Evolutionary conservation across 1,140 invertebrate species (phyloP), one percentile per base, ranked within the genome.

Genomic region (Arion vulgaris): DNA sequence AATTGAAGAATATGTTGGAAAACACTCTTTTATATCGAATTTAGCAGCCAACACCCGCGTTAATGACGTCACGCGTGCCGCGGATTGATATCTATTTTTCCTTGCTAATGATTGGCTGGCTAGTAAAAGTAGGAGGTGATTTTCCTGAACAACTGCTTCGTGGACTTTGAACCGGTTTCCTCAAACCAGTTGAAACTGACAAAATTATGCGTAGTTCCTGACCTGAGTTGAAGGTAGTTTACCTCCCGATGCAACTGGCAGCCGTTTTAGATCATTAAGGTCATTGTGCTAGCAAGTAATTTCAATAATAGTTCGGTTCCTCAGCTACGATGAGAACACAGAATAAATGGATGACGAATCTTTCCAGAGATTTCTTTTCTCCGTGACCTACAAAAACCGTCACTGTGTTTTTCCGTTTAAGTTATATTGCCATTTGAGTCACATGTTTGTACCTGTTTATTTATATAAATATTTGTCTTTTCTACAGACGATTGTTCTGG

Each of bases 161-260:
- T 17, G 71, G 38, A 72, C 71, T 72, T 39, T 72, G 38, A 72
- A 72, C 71, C 36, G n/a, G 71, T 72, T 39, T 69, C 68, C 26
- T 57, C 17, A 57, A 57, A 66, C 62, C 19, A 32, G 62, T 32
- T 66, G n/a, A 32, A 66, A 34, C 62, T 66, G 62, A n/a, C 28
- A 28, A 34, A 66, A 66, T 66, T 66, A 23, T 28, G 7, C 17
- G n/a, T 4, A 9, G 9, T 57, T 4, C 53, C 53, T 2, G 53
- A n/a, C 53, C 4, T 57, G 19, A 57, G 26, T 23, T 57, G 53
- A 45, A n/a, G n/a, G n/a, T n/a, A n/a, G n/a, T n/a, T n/a, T n/a
- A n/a, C n/a, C n/a, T n/a, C n/a, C n/a, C n/a, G n/a, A n/a, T n/a
- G n/a, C n/a, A n/a, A n/a, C n/a, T n/a, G n/a, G n/a, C n/a, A n/a